Base-by-base conservation (phyloP, 2,888 invertebrate species). In the Pilophorus perplexus region DNA sequence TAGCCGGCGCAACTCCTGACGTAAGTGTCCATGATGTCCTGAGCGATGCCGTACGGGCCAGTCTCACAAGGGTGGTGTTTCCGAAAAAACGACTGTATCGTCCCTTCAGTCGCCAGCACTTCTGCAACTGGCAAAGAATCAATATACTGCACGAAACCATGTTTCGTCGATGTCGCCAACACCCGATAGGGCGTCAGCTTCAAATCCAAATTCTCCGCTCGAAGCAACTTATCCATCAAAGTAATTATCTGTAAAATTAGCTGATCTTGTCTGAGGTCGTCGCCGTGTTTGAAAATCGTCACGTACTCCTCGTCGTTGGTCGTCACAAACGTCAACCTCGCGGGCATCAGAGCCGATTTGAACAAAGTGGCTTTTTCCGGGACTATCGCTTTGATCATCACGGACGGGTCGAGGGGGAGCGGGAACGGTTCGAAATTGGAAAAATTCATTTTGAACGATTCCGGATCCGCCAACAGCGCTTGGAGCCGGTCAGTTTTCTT, bases 1-100 rank as follows among this genome's bases (percentile, higher is more conserved):
- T 99, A 99, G 0, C 98, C 98, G 42, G 98, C 87, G 79, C 96
- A 93, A 74, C 93, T 93, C 70, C 90, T 83, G 2, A 98, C 89
- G 75, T 98, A 99, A 0, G 93, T 96, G 75, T 99, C 98, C 92
- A 99, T 95, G 10, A 95, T 90, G 74, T 97, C 95, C 0, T 93
- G 83, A 18, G 88, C 83, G 70, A 99, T 93, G 10, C 70, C 96
- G 75, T 90, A 93, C 0, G 93, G 90, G 0, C 88, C 91, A 62
- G 81, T 87, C 72, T 93, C 93, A 66, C 88, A 89, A 0, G 95
- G 93, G 75, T 94, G 88, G 76, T 93, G 83, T 73, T 93, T 93
- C 38, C 90, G 82, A 76, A 98, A 93, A 79, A 92, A 98, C 76
- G 92, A 94, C 75, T 92, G 89, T 73, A 98, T 95, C 71, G 87